A percentile compares a stretch with the other conserved stretches of the same genome.
Evolutionary conservation across 2,888 invertebrate species (phyloP).

Genomic region (Parnassius orleans): DNA sequence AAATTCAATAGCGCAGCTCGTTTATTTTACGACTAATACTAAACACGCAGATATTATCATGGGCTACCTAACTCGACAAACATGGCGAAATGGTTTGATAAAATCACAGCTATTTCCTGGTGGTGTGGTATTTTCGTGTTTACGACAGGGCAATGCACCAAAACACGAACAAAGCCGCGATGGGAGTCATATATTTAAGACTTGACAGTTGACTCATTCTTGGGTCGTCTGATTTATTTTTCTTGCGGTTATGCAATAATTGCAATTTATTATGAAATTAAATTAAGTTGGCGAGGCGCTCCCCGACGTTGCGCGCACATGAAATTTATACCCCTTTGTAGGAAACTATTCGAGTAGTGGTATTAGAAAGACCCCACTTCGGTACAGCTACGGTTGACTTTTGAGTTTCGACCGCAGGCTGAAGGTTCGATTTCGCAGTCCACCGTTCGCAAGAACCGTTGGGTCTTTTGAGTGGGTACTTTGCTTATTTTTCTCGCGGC

Average conservation of each 20-base stretch:
- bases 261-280: conserved; percentile 79
- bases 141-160: conserved; percentile 41
- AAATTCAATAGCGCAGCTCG: conserved; percentile 11
- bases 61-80: conserved; percentile 39
- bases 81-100: conserved; percentile 37
- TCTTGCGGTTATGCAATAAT: conserved; percentile 72
- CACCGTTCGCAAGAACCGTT: conserved; percentile 39
- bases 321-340: conserved; percentile 66
- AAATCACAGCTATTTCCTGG: conserved; percentile 39
- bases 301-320: conserved; percentile 43
- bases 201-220: conserved; percentile 43
- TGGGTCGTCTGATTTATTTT: conserved; percentile 64
- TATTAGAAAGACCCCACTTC: conserved; percentile 49
- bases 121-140: conserved; percentile 37
- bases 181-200: conserved; percentile 40
- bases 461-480: conserved; percentile 71
- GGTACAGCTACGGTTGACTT: conserved; percentile 50
- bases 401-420: conserved; percentile 48
- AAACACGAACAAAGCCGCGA: conserved; percentile 38
- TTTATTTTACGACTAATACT: conserved; percentile 31
- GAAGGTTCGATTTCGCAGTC: conserved; percentile 53
- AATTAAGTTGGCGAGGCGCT: conserved; percentile 62
- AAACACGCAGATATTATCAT: conserved; percentile 32
- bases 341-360: conserved; percentile 44
- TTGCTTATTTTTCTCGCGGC: conserved; percentile 76